Conservation (phyloP, 2,888 invertebrate genomes). For the Cosmia pyralina region DNA sequence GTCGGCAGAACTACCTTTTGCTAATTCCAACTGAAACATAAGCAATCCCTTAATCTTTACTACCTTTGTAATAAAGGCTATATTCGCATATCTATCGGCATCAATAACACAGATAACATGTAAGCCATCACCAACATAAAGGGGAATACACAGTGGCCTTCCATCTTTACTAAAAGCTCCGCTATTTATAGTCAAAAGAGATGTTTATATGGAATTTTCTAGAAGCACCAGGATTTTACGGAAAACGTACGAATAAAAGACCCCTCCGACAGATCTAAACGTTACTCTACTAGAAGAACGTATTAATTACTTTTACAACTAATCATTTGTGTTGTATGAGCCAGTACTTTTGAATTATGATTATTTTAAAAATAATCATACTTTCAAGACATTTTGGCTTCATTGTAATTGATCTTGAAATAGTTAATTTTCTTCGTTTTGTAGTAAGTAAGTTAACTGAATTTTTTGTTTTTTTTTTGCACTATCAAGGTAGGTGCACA, state of each 20-base stretch:
- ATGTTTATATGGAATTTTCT: conserved; percentile 31
- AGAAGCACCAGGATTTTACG: conserved; percentile 48
- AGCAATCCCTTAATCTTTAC: neutral
- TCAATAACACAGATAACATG: conserved; percentile 23
- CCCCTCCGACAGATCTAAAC: conserved; percentile 46
- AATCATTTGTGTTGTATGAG: conserved; percentile 36
- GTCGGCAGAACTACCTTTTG: neutral
- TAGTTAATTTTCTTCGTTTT: neutral
- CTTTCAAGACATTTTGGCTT: neutral
- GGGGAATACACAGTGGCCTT: neutral
- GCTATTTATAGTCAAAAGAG: conserved; percentile 7
- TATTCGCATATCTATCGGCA: conserved; percentile 31
- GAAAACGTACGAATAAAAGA: conserved; percentile 28
- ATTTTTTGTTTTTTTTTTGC: neutral
- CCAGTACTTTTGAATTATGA: neutral
- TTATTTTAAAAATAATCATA: conserved; percentile 8
- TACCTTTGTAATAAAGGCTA: neutral
- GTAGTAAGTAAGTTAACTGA: neutral
- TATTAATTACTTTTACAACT: conserved; percentile 40
- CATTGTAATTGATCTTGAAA: neutral
- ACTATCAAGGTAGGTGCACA: too few species aligned
- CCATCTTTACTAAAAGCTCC: neutral
- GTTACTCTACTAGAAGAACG: conserved; percentile 29
- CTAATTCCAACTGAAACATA: neutral
- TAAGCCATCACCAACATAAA: conserved; percentile 49